Base-by-base conservation (phyloP, 2,797 vertebrate species). In the Leptodactylus fallax region DNA sequence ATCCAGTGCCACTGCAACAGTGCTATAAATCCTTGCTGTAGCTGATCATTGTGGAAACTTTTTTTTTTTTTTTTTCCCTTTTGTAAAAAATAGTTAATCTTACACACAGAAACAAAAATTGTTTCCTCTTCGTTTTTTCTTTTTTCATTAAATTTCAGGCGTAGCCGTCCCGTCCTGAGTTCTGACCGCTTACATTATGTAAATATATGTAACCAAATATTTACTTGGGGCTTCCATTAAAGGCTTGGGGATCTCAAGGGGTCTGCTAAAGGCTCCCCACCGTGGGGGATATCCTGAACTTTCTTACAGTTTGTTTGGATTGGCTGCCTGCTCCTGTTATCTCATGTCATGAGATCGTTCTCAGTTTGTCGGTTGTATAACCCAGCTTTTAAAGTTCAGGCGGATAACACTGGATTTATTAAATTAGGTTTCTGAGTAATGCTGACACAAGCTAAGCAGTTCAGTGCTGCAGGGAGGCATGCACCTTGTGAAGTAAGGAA, bases 161-260 rank as follows among this genome's bases (percentile, higher is more conserved):
- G 80, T 71, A 90, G 83, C 87, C 89, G 90, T 89, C 61, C 91
- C 90, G 90, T 92, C 90, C 90, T 79, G 21, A 91, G 91, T 92
- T 90, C 92, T 93, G 90, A 92, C 92, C 92, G 92, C 93, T 95
- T 93, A 93, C 91, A 91, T 94, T 95, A 94, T 95, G 92, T 95
- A 94, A 94, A 93, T 92, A 93, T 92, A 94, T 92, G 93, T 93
- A 94, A 92, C 92, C 91, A 94, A 95, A 94, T 94, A 95, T 95
- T 95, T 94, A 91, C 92, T 93, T 91, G 93, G 91, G 92, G 91
- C 91, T 94, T 93, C 93, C 92, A 94, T 93, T 91, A 92, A 90
- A 92, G 91, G 90, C 89, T 92, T 90, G 27, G 92, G 91, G 91
- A 91, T 91, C 90, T 89, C 92, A 92, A 91, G 92, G 90, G 83